phyloP scores from a whole-genome alignment of 2,888 invertebrate genomes.

The Lasioglossum morio region DNA sequence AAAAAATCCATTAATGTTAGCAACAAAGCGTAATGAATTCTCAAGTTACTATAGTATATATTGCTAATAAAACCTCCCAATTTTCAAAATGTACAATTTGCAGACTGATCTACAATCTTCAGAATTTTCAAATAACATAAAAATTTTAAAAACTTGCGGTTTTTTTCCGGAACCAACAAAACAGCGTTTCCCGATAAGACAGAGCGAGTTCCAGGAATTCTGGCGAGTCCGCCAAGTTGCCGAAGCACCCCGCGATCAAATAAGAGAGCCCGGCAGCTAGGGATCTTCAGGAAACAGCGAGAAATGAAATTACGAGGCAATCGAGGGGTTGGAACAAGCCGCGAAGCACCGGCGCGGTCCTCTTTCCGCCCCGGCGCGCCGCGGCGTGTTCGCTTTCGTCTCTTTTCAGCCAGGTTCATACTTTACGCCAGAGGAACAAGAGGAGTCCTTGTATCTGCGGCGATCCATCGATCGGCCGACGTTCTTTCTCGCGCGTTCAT shows the following conservation, averaged over 20 bases:
- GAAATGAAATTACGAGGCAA: not conserved
- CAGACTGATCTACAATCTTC: too few species aligned
- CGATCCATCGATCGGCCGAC: conserved; percentile 18
- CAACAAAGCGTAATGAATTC: too few species aligned
- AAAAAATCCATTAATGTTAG: too few species aligned
- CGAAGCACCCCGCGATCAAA: not conserved
- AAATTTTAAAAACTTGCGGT: too few species aligned
- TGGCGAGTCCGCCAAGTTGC: not conserved
- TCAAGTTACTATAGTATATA: too few species aligned
- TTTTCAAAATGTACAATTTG: too few species aligned
- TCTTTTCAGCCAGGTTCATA: not conserved
- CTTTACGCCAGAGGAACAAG: not conserved
- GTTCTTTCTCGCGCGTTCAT: not conserved
- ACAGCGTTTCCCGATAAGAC: not conserved
- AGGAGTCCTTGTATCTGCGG: not conserved
- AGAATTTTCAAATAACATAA: too few species aligned
- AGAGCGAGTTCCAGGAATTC: not conserved
- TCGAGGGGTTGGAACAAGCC: not conserved
- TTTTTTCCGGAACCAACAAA: too few species aligned
- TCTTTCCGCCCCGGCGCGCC: not conserved
- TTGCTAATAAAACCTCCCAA: too few species aligned
- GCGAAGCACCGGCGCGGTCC: too few species aligned
- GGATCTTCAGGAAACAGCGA: not conserved
- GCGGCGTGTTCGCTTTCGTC: not conserved
- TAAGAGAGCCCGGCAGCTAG: not conserved